Evolutionary conservation across 1,140 invertebrate genomes (phyloP), one percentile per base, ranked within the genome.

Genomic region (Euschistus heros): DNA sequence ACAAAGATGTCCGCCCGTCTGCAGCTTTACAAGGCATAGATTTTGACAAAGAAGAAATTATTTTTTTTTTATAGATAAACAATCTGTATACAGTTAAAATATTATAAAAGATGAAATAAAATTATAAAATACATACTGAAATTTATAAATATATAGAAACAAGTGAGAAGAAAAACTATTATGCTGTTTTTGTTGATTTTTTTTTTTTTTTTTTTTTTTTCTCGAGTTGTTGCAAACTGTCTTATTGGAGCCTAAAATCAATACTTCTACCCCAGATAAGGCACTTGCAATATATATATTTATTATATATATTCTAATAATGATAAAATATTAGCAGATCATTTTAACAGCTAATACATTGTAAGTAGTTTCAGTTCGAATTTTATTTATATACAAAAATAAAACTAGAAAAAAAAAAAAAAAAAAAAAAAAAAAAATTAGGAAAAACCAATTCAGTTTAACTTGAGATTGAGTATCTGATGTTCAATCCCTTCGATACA

Each of bases 171-270:
- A 64, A 54, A 30, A 33, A 30, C 37, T 10, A 37, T 37, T 10
- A 37, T 37, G 33, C 33, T 37, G 33, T 37, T 52, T 22, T 54
- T 63, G 50, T 27, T 47, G 2, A 2, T 50, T 18, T 54, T 27
- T 50, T 64, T 37, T 64, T 54, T 63, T 63, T 27, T 47, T 44
- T 2, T 50, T 18, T 54, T 27, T 50, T 64, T 37, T 64, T 54
- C n/a, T 64, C 47, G 17, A 33, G 24, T 54, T 59, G 46, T 66
- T 66, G 65, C 65, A 66, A 57, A 57, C 47, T 66, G 65, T 66
- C 65, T 66, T 66, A 66, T 62, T 66, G 65, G 65, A 66, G 65
- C 47, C 59, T 60, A 66, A 66, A 66, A 54, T 66, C 37, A 52
- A 42, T 42, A 62, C 60, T 62, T 60, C 65, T 66, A 66, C 65